Conservation (phyloP, 2,888 invertebrate genomes). For the Lasioglossum morio region DNA sequence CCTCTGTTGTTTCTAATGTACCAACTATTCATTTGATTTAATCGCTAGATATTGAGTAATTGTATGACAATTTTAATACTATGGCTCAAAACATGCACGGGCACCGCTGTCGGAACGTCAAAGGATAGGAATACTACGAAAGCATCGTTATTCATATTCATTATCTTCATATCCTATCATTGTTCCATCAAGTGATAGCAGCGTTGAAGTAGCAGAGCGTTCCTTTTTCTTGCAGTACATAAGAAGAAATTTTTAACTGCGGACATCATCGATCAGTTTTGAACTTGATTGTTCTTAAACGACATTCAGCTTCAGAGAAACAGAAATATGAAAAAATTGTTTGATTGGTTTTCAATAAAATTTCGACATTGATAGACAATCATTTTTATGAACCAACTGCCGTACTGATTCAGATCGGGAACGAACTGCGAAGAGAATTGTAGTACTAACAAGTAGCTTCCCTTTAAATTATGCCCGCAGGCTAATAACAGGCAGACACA, state of each 20-base stretch:
- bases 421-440: constrained; percentile 60
- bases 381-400: not conserved
- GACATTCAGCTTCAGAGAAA: too few species aligned
- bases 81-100: too few species aligned
- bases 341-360: constrained; percentile 1
- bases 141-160: not conserved
- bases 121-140: too few species aligned
- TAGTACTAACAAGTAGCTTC: constrained; percentile 80
- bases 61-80: too few species aligned
- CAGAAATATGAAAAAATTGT: not conserved
- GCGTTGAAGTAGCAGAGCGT: not conserved
- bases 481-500: constrained; percentile 82
- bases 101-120: too few species aligned
- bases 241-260: not conserved
- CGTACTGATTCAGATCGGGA: constrained; percentile 24
- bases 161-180: too few species aligned
- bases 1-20: not conserved
- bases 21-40: not conserved
- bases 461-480: constrained; percentile 81
- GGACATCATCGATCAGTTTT: not conserved
- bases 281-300: not conserved
- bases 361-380: not conserved
- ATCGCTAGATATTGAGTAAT: not conserved
- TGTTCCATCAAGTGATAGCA: not conserved
- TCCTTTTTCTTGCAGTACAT: too few species aligned